phyloP scores from a whole-genome alignment of 2,797 vertebrate genomes.

The Amphiprion clarkii region DNA sequence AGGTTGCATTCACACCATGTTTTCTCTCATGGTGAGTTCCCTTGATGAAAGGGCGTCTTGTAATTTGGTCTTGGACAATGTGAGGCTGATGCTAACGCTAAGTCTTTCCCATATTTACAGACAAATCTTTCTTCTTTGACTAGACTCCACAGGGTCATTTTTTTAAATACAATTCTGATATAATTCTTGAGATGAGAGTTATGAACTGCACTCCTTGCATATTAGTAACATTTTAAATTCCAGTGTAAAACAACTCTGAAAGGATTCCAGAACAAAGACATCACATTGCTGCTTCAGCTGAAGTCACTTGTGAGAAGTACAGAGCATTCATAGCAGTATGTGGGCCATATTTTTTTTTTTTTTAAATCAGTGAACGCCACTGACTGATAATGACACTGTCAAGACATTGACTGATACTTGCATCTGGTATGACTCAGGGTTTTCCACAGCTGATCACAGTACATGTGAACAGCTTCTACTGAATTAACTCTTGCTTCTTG shows the following conservation, averaged over 20 bases:
- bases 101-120: slow-evolving; percentile 7
- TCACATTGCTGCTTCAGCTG: background rate
- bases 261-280: slow-evolving; percentile 5
- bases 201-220: slow-evolving; percentile 7
- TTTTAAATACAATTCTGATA: slow-evolving; percentile 9
- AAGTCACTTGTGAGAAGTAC: background rate
- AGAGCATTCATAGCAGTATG: background rate
- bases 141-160: background rate
- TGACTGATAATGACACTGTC: background rate
- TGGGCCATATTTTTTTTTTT: background rate
- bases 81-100: background rate
- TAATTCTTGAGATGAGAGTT: background rate
- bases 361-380: slow-evolving; percentile 14
- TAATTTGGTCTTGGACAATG: slow-evolving; percentile 26
- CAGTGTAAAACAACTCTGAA: slow-evolving; percentile 13
- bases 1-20: slow-evolving; percentile 8
- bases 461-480: background rate
- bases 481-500: background rate
- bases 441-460: slow-evolving; percentile 13
- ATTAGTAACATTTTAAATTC: slow-evolving; percentile 25
- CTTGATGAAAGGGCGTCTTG: background rate
- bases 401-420: background rate
- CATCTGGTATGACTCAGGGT: slow-evolving; percentile 3
- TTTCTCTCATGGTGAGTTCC: slow-evolving; percentile 21
- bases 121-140: slow-evolving; percentile 16